Evolutionary conservation across 2,797 vertebrate genomes (phyloP).

Genomic region (Cryptoprocta ferox): DNA sequence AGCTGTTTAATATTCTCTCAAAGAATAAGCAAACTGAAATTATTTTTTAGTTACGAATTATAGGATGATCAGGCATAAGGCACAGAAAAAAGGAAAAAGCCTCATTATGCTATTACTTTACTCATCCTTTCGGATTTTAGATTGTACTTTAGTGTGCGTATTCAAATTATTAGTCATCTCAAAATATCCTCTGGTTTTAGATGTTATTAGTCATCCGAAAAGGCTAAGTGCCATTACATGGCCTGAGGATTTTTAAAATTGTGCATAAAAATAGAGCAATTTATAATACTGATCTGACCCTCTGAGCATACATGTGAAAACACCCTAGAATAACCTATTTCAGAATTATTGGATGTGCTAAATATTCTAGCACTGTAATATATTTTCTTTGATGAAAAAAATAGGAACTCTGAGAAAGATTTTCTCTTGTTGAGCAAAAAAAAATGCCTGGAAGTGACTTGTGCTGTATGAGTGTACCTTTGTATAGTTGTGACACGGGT

Average conservation of each 20-base stretch:
- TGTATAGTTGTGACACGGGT: accelerated
- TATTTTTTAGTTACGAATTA: constrained; percentile 56
- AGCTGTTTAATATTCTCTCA: constrained; percentile 1
- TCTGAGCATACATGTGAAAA: constrained; percentile 45
- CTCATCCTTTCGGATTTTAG: constrained; percentile 56
- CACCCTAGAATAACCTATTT: constrained; percentile 39
- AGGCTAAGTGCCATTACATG: constrained; percentile 64
- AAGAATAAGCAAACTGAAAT: constrained; percentile 42
- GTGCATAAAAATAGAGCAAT: constrained; percentile 61
- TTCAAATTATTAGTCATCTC: constrained; percentile 69
- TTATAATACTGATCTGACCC: constrained; percentile 60
- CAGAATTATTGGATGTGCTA: background rate
- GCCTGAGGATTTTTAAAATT: constrained; percentile 61
- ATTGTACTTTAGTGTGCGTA: constrained; percentile 40
- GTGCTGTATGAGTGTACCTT: background rate
- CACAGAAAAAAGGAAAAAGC: background rate
- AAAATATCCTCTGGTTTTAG: constrained; percentile 56
- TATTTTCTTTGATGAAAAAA: constrained; percentile 29
- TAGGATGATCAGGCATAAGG: background rate
- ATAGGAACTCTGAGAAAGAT: constrained; percentile 19
- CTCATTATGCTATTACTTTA: constrained; percentile 37
- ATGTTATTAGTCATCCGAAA: constrained; percentile 53
- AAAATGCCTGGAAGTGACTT: background rate
- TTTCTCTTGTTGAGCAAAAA: constrained; percentile 22
- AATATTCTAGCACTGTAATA: background rate